A percentile compares a stretch with the other conserved stretches of the same genome.
Evolutionary conservation across 2,888 invertebrate species (phyloP).

Genomic region (Lycia hirtaria): DNA sequence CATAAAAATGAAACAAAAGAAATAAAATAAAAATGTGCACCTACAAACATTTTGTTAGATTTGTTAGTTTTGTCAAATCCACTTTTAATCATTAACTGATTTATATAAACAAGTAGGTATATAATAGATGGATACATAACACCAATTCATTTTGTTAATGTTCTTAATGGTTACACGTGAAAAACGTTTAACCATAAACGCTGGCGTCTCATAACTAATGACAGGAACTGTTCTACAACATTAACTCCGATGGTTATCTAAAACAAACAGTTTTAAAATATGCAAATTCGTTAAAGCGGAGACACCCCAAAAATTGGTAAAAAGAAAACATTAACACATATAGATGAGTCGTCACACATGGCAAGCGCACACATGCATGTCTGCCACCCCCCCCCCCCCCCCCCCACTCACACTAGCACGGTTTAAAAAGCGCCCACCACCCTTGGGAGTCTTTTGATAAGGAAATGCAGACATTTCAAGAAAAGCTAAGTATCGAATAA

Average conservation of each 20-base stretch:
- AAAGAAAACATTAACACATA: constrained; percentile 86
- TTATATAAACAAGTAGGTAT: too few species aligned
- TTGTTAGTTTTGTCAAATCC: too few species aligned
- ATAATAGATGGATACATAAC: background rate
- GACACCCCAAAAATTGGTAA: constrained; percentile 82
- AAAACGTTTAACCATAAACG: constrained; percentile 21
- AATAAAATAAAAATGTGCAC: too few species aligned
- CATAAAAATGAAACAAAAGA: too few species aligned
- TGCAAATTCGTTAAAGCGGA: constrained; percentile 44
- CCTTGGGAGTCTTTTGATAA: constrained; percentile 80
- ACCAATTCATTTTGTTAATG: background rate
- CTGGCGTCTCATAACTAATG: constrained; percentile 16
- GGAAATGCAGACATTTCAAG: constrained; percentile 85
- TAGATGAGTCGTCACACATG: constrained; percentile 81
- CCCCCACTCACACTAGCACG: constrained; percentile 50
- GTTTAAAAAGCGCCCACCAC: constrained; percentile 70
- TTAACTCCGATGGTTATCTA: constrained; percentile 27
- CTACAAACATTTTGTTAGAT: too few species aligned
- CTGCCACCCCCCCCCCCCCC: constrained; percentile 44
- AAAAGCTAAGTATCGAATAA: constrained; percentile 82
- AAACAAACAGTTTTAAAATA: constrained; percentile 36
- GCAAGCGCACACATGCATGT: constrained; percentile 60
- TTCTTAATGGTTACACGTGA: background rate
- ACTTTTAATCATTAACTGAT: too few species aligned
- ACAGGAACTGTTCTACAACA: constrained; percentile 20